Base-by-base conservation (phyloP, 2,888 invertebrate species). In the Trissolcus japonicus region DNA sequence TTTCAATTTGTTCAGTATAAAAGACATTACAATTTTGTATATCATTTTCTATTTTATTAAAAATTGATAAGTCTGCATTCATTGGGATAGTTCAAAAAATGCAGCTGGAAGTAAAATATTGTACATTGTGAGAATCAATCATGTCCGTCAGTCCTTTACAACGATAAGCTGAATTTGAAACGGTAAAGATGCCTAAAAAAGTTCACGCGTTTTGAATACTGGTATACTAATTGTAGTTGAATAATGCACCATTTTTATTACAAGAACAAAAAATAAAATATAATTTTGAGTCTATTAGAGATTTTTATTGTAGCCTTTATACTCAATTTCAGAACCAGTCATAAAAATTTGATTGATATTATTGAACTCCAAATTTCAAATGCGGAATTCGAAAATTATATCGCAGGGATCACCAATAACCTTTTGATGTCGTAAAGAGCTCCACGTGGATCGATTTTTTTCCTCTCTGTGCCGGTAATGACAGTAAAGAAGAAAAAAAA, bases 241-340 rank as follows among this genome's bases (percentile, higher is more conserved):
- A 63, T 41, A 72, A 43, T 53, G 63, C 71, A 65, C 63, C 53
- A 63, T 21, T 72, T 63, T 72, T 72, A 63, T 63, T 71, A 63
- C 63, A 51, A 63, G 59, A 71, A 61, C 29, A 61, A 16, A 68
- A 62, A 53, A 63, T 17, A 63, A 71, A 53, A 16, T 61, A 17
- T 21, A 19, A 48, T 68, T 48, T 40, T 59, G 14, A 21, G 21
- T 35, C 35, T 35, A 11, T 35, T 25, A 25, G 35, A 35, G 11
- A 35, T 35, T 35, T 35, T 35, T 35, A 35, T 35, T 35, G 35
- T 11, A 7, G 35, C 35, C 35, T 35, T 35, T 35, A 25, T 25
- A 0, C 0, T 25, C 4, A 4, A 4, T 25, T 2, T 25, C 4
- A 25, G n/a, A n/a, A n/a, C 6, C 0, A 25, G 25, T 25, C 25